Percentiles rank a stretch among this genome's conserved stretches.
phyloP scores from a whole-genome alignment of 1,140 invertebrate genomes.

The Drosophila bipectinata region DNA sequence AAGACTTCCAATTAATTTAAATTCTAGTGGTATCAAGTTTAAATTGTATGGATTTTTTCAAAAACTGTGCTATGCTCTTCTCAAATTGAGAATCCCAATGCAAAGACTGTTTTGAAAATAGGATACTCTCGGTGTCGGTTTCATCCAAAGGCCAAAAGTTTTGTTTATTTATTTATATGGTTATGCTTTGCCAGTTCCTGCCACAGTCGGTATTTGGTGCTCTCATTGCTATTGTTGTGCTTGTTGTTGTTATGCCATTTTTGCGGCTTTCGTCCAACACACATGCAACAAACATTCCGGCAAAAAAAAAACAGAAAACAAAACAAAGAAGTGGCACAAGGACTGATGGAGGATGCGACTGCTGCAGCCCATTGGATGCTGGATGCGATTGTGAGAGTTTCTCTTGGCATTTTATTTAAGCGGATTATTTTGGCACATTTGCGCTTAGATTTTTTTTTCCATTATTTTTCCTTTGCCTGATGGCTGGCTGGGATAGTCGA shows the following conservation, averaged over 20 bases:
- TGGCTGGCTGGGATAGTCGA: conserved; percentile 1
- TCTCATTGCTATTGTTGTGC: conserved; percentile 14
- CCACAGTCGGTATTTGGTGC: conserved; percentile 27
- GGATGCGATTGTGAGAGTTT: conserved; percentile 52
- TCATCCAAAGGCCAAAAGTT: too few relatives aligned
- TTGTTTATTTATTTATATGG: conserved; percentile 5
- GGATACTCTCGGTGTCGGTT: neutral
- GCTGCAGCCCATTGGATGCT: conserved; percentile 48
- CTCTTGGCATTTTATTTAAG: conserved; percentile 75
- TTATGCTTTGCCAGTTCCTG: conserved; percentile 43
- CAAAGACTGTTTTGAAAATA: neutral
- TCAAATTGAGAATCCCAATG: too few relatives aligned
- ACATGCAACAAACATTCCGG: conserved; percentile 39
- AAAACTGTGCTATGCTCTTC: too few relatives aligned
- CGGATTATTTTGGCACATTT: conserved; percentile 81
- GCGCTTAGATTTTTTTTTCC: conserved; percentile 54
- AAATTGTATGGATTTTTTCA: too few relatives aligned
- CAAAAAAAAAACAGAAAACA: conserved; percentile 17
- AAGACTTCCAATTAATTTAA: too few relatives aligned
- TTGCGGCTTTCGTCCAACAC: conserved; percentile 62
- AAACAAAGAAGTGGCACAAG: conserved; percentile 65
- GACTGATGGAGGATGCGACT: conserved; percentile 69
- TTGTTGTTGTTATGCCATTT: conserved; percentile 64
- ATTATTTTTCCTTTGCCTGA: conserved; percentile 18
- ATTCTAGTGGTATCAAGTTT: too few relatives aligned